phyloP scores from a whole-genome alignment of 2,113 vertebrate genomes.

The Lepus timidus region DNA sequence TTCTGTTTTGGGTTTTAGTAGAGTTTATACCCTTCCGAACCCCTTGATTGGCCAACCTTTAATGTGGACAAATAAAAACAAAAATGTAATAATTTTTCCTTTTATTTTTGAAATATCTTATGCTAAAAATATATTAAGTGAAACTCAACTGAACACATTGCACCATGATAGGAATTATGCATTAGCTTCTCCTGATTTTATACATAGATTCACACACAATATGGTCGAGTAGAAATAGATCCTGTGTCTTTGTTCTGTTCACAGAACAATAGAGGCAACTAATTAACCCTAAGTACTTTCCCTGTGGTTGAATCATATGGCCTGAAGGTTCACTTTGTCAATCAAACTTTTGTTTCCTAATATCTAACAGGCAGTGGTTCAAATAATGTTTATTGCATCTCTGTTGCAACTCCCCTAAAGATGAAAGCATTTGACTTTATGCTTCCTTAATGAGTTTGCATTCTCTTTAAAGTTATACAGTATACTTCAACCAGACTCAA shows the following conservation, averaged over 20 bases:
- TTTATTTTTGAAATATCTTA: conserved; percentile 62
- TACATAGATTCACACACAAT: background rate
- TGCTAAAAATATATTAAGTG: background rate
- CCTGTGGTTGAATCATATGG: background rate
- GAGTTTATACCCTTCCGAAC: conserved; percentile 21
- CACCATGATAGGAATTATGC: conserved; percentile 24
- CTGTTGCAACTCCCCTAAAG: conserved; percentile 47
- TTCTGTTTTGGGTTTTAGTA: conserved; percentile 37
- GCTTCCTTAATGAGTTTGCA: background rate
- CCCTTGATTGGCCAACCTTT: background rate
- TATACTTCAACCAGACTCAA: background rate
- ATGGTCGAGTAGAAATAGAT: background rate
- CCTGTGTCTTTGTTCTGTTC: conserved; percentile 43
- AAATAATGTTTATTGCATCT: conserved; percentile 6
- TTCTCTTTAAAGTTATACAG: conserved; percentile 49
- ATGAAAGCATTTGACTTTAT: background rate
- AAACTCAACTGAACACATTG: background rate
- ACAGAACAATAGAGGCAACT: conserved; percentile 9
- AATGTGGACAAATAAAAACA: conserved; percentile 13
- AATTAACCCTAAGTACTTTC: conserved; percentile 50
- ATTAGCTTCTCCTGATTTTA: conserved; percentile 46
- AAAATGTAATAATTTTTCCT: conserved; percentile 34
- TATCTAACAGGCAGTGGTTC: conserved; percentile 17
- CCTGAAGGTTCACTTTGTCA: background rate
- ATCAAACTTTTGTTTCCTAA: conserved; percentile 43